Base-by-base conservation (phyloP, 1,140 invertebrate genomes). In the Chironomus striatipennis region DNA sequence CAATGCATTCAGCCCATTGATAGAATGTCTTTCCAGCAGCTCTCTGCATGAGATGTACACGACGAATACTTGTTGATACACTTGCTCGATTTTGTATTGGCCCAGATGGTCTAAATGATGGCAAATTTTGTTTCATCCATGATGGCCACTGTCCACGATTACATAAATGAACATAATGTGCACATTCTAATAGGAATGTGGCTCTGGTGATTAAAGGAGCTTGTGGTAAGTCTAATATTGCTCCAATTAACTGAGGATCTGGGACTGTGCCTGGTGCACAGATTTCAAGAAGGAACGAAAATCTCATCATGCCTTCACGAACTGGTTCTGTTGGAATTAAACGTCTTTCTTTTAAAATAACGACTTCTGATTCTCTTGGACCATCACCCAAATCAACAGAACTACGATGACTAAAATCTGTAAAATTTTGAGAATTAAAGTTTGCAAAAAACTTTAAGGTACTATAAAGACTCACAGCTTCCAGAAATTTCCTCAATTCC, bases 141-240 rank as follows among this genome's bases (percentile, higher is more conserved):
- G 88, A 85, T 12, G 98, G 97, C 97, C 98, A 99, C 77, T 97
- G 94, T 0, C 97, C 96, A 83, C 95, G 94, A 80, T 99, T 99
- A 81, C 98, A 99, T 75, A 92, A 90, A 81, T 99, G 96, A 0
- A 99, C 96, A 79, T 98, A 93, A 82, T 98, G 91, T 5, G 95
- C 91, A 83, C 97, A 98, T 83, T 99, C 98, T 43, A 99, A 83
- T 42, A 98, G 82, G 43, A 99, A 87, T 1, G 93, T 89, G 15
- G 98, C 97, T 79, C 96, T 84, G 0, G 94, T 88, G 0, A 98
- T 90, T 0, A 99, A 90, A 4, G 97, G 95, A 21, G 97, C 94
- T 83, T 97, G 88, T 0, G 93, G 96, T 95, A 99, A 87, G 84
- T 99, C 96, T 43, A 99, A 83, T 67, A 97, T 85, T 8, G 97